Percentiles rank a stretch among this genome's conserved stretches.
These are phyloP conservation scores for Amphiprion ocellaris DNA, from an alignment of 2,113 vertebrate genomes.

Conservation along the genomic window DNA sequence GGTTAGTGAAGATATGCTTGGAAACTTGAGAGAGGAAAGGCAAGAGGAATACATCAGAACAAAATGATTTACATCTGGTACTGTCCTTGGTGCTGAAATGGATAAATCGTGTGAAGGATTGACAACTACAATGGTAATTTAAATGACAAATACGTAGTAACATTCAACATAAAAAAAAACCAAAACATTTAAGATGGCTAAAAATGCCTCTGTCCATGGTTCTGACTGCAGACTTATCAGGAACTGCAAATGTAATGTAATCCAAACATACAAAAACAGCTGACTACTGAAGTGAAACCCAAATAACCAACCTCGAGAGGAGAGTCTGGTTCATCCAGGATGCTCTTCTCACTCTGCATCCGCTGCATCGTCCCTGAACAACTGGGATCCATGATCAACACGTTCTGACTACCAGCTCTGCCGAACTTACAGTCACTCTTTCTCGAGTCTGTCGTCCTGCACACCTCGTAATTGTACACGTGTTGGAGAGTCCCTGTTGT, in stretches of 20 bases:
- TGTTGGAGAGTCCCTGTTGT: constrained; percentile 73
- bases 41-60: too few relatives aligned
- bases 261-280: background rate
- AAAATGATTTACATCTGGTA: background rate
- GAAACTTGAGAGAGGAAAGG: background rate
- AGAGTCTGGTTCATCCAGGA: constrained; percentile 64
- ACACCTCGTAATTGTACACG: constrained; percentile 72
- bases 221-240: background rate
- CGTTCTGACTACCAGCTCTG: constrained; percentile 49
- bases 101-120: background rate
- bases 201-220: constrained; percentile 17
- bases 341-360: constrained; percentile 46
- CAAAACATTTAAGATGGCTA: too few relatives aligned
- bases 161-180: too few relatives aligned
- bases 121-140: background rate
- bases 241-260: background rate
- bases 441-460: constrained; percentile 67
- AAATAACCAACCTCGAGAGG: constrained; percentile 45
- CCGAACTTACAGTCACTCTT: constrained; percentile 63
- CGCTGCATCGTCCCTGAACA: constrained; percentile 50
- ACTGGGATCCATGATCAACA: constrained; percentile 58
- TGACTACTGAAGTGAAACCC: background rate
- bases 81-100: background rate
- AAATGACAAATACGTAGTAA: accelerated
- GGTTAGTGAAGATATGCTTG: too few relatives aligned